These are phyloP conservation scores for Drosophila kohkoa DNA, from an alignment of 1,140 invertebrate genomes.

Conservation along the genomic window DNA sequence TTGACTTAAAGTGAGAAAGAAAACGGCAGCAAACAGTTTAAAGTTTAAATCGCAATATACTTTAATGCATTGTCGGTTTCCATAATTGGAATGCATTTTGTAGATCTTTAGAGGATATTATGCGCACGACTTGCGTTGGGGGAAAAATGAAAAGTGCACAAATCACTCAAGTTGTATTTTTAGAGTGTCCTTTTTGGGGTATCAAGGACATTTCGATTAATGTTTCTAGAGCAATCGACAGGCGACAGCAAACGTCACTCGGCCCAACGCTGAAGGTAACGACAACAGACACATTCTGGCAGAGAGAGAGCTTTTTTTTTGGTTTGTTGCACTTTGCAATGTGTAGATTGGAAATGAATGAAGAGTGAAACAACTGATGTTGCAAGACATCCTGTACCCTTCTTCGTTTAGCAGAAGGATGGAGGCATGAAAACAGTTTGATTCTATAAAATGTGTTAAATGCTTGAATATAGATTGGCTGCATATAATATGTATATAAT, in stretches of 20 bases:
- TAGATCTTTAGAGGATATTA: neutral
- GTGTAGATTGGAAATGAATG: neutral
- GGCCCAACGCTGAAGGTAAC: constrained; percentile 10
- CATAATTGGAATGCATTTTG: neutral
- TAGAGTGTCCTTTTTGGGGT: constrained; percentile 33
- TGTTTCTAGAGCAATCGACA: constrained; percentile 44
- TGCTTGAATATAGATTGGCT: too few relatives aligned
- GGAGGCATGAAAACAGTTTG: too few relatives aligned
- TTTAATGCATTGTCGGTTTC: neutral
- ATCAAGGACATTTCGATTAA: constrained; percentile 50
- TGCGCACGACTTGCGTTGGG: neutral
- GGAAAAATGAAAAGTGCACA: constrained; percentile 10
- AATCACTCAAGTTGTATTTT: constrained; percentile 43
- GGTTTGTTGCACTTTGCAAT: neutral
- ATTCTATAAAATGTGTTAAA: too few relatives aligned
- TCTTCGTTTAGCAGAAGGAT: too few relatives aligned
- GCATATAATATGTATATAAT: too few relatives aligned
- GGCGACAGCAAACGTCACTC: constrained; percentile 39
- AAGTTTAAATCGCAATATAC: neutral
- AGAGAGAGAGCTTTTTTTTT: neutral
- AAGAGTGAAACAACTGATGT: neutral
- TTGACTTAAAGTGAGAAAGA: neutral
- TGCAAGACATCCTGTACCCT: neutral
- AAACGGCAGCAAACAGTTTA: constrained; percentile 6
- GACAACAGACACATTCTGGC: constrained; percentile 9